Evolutionary conservation across 2,113 vertebrate species (phyloP), one percentile per base, ranked within the genome.

Genomic region (Mesoclemmys tuberculata): DNA sequence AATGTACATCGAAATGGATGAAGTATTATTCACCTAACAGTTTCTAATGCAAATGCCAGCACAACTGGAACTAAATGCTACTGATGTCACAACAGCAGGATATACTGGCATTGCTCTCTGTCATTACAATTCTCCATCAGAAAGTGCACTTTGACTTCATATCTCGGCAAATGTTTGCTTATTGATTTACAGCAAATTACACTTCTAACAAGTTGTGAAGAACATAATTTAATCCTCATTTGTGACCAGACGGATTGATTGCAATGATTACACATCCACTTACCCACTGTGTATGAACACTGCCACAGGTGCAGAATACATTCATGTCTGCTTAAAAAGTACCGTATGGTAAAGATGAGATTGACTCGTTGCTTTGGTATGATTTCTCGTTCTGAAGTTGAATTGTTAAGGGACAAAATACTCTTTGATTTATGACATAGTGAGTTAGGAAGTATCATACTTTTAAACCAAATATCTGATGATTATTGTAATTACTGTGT

Each of bases 141-240:
- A 80, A 87, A 92, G 74, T 27, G 56, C 46, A 49, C 56, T 81
- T 95, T 93, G 81, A 88, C 89, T 92, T 92, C 83, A 93, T 86
- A 87, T 51, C 82, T 92, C 86, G 41, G 80, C 81, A 94, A 93
- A 75, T 84, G 75, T 87, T 81, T 96, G 89, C 91, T 93, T 87
- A 89, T 95, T 93, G 88, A 88, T 61, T 90, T 71, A 56, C 75
- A 86, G 95, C 82, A 95, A 96, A 94, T 96, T 89, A n/a, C 58
- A 85, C 94, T 93, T 94, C 93, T 64, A 89, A 87, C 77, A 0
- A 22, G 80, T 87, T 86, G 89, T 82, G 74, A 75, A 89, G 96
- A 91, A 80, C 21, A 1, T 91, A 61, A 96, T 95, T 94, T 93
- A 93, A 96, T 82, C 0, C 9, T 26, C 0, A 1, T 46, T 22